Conservation (phyloP, 2,888 invertebrate species). For the Coelopa pilipes region DNA sequence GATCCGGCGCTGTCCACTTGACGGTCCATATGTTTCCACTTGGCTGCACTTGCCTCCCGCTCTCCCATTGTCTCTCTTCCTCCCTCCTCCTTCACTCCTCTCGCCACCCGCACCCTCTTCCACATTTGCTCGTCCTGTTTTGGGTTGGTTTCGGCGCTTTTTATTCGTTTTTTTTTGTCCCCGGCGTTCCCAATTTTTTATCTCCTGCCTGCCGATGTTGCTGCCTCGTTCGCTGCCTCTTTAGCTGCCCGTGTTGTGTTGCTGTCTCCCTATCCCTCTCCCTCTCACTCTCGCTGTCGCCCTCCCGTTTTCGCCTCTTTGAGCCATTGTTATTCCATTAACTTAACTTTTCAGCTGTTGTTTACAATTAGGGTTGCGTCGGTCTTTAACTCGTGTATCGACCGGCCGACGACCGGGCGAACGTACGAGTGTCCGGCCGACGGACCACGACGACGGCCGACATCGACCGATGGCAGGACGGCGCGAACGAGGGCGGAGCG, state of each 20-base stretch:
- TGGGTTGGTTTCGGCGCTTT: slow-evolving; percentile 2
- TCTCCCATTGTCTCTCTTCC: too few species aligned
- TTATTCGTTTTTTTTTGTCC: background rate
- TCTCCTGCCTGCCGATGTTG: too few species aligned
- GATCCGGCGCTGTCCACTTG: slow-evolving; percentile 28
- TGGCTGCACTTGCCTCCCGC: slow-evolving; percentile 23
- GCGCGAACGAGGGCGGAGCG: background rate
- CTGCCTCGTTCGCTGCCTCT: background rate
- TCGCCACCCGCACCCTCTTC: too few species aligned
- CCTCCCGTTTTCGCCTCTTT: background rate
- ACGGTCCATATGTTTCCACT: slow-evolving; percentile 40
- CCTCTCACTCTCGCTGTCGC: too few species aligned
- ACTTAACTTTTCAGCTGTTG: slow-evolving; percentile 47
- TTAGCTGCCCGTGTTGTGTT: background rate
- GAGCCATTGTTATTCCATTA: slow-evolving; percentile 46
- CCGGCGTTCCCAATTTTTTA: background rate
- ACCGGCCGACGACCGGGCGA: background rate
- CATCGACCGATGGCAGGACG: background rate
- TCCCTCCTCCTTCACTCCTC: background rate
- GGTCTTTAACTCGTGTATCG: slow-evolving; percentile 19
- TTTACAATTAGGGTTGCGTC: slow-evolving; percentile 49
- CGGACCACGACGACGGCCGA: background rate
- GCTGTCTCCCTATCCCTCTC: background rate
- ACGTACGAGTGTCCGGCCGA: background rate
- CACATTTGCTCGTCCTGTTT: slow-evolving; percentile 17